Conservation (phyloP, 2,888 invertebrate genomes). For the Aspidiotus destructor region DNA sequence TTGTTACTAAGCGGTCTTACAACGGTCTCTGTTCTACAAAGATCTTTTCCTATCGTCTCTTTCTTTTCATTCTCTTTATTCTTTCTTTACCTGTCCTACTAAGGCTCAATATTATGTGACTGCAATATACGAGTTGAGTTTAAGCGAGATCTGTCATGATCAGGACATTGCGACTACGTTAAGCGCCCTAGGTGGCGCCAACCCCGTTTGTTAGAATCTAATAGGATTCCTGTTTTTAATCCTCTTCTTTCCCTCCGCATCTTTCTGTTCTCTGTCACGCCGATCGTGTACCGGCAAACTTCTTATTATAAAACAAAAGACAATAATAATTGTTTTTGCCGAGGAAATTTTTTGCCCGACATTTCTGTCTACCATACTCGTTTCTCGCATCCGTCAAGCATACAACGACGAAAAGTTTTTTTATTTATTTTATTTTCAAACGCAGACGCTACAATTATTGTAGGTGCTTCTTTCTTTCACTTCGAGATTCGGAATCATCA, state of each 20-base stretch:
- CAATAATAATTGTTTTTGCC: slow-evolving; percentile 30
- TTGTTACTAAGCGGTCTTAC: no score
- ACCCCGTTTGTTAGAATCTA: slow-evolving; percentile 29
- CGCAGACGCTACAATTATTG: no score
- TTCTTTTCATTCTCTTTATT: slow-evolving; percentile 8
- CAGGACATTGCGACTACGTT: slow-evolving; percentile 28
- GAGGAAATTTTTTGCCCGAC: slow-evolving; percentile 20
- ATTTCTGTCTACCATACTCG: slow-evolving; percentile 21
- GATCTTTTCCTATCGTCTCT: no score
- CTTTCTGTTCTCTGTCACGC: not conserved
- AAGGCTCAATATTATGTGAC: slow-evolving; percentile 30
- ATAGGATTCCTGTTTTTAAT: slow-evolving; percentile 20
- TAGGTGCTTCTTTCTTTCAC: no score
- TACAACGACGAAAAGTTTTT: no score
- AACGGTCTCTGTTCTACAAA: no score
- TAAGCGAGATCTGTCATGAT: slow-evolving; percentile 31
- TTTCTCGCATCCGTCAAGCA: slow-evolving; percentile 24
- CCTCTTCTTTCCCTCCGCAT: not conserved
- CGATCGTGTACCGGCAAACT: slow-evolving; percentile 14
- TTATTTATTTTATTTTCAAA: no score
- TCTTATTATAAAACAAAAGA: slow-evolving; percentile 29
- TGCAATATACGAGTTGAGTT: slow-evolving; percentile 26
- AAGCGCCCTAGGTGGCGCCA: slow-evolving; percentile 32
- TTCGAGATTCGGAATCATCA: no score
- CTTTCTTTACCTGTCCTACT: slow-evolving; percentile 22